Percentiles rank a stretch among this genome's conserved stretches.
Conservation (phyloP, 1,140 invertebrate genomes). For the Thaumetopoea pityocampa region DNA sequence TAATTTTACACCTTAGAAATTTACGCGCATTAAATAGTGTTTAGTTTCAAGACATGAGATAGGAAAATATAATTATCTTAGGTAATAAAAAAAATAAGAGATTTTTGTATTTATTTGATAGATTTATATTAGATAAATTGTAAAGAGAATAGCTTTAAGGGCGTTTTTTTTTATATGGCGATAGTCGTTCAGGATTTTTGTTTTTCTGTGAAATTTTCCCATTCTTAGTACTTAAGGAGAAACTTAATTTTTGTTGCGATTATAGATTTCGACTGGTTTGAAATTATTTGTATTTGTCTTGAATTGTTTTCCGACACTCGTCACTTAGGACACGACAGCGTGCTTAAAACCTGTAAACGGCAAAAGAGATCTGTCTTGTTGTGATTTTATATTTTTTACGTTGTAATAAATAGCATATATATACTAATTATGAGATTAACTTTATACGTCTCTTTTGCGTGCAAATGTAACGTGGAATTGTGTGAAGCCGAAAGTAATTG, state of each 20-base stretch:
- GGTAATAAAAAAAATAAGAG: slow-evolving; percentile 66
- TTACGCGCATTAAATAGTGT: slow-evolving; percentile 66
- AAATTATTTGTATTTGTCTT: slow-evolving; percentile 9
- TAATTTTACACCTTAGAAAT: slow-evolving; percentile 46
- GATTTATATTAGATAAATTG: slow-evolving; percentile 75
- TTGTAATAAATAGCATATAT: too few relatives aligned
- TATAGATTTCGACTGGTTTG: slow-evolving; percentile 14
- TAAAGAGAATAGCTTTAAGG: slow-evolving; percentile 68
- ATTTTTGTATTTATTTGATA: slow-evolving; percentile 76
- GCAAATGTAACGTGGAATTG: slow-evolving; percentile 25
- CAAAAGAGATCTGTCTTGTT: slow-evolving; percentile 59
- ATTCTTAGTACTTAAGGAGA: slow-evolving; percentile 64
- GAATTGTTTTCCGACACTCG: slow-evolving; percentile 4
- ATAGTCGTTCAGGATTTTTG: slow-evolving; percentile 62
- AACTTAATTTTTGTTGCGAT: slow-evolving; percentile 61
- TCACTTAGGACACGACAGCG: slow-evolving; percentile 8
- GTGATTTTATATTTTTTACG: slow-evolving; percentile 49
- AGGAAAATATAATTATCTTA: slow-evolving; percentile 70
- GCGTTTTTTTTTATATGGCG: slow-evolving; percentile 71
- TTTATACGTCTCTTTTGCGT: slow-evolving; percentile 42
- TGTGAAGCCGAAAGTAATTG: slow-evolving; percentile 36
- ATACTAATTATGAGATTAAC: slow-evolving; percentile 70
- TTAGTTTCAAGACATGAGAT: slow-evolving; percentile 69
- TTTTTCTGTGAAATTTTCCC: slow-evolving; percentile 50
- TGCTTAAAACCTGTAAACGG: slow-evolving; percentile 19